Conservation (phyloP, 1,140 invertebrate species). For the Myzus persicae region DNA sequence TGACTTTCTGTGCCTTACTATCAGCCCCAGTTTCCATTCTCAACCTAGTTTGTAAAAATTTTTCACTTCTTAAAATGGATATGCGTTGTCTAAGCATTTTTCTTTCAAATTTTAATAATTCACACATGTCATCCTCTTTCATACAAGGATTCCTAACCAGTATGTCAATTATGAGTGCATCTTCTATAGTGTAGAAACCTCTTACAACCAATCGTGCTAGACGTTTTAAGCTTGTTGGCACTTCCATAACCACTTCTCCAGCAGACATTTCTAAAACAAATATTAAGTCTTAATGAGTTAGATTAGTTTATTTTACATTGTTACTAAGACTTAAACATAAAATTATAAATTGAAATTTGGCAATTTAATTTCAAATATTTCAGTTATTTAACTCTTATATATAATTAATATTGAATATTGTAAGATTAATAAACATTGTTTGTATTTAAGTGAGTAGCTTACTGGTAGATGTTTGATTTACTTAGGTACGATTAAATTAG, state of each 20-base stretch:
- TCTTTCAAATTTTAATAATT: conserved; percentile 91
- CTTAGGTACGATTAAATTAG: neutral
- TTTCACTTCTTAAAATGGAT: conserved; percentile 86
- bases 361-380: neutral
- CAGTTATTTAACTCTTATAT: neutral
- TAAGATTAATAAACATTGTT: neutral
- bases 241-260: conserved; percentile 71
- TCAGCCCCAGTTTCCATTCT: conserved; percentile 94
- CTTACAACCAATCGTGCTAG: conserved; percentile 87
- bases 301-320: neutral
- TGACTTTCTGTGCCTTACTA: conserved; percentile 95
- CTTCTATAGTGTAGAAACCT: conserved; percentile 93
- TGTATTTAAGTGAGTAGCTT: neutral
- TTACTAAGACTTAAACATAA: neutral
- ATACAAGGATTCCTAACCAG: conserved; percentile 94
- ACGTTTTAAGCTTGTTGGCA: conserved; percentile 89
- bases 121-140: conserved; percentile 96
- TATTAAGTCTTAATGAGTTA: neutral
- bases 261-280: conserved; percentile 52
- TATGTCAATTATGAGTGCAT: conserved; percentile 94
- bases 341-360: neutral
- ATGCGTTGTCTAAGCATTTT: conserved; percentile 91
- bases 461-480: neutral
- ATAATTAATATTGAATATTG: neutral
- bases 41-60: conserved; percentile 91